Percentiles rank a stretch among this genome's conserved stretches.
Conservation (phyloP, 2,113 vertebrate genomes). For the Athene noctua region DNA sequence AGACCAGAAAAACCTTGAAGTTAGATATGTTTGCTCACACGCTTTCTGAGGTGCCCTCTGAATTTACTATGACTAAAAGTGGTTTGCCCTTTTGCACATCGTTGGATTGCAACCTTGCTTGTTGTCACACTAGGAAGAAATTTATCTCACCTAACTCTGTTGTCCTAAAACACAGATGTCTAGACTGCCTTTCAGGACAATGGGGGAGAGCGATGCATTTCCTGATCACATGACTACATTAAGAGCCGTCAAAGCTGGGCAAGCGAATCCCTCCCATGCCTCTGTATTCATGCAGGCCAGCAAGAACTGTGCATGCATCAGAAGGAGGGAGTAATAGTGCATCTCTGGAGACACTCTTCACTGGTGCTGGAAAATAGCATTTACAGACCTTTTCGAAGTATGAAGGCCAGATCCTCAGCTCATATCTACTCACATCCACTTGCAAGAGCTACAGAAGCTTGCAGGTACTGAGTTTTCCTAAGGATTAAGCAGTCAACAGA, state of each 20-base stretch:
- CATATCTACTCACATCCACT: neutral
- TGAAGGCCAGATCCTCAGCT: neutral
- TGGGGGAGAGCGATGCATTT: neutral
- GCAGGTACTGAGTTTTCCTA: neutral
- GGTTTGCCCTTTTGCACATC: neutral
- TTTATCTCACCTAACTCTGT: neutral
- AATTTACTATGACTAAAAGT: neutral
- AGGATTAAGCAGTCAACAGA: neutral
- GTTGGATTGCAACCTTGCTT: neutral
- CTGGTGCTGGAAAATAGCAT: neutral
- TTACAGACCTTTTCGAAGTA: neutral
- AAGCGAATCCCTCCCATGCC: neutral
- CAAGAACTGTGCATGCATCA: neutral
- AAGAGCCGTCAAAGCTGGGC: neutral
- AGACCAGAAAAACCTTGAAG: neutral
- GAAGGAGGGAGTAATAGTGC: neutral
- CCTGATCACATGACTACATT: neutral
- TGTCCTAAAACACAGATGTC: neutral
- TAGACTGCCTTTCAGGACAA: neutral
- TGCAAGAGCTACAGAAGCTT: neutral
- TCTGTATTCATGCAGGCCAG: neutral
- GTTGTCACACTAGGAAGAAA: neutral
- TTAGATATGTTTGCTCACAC: neutral
- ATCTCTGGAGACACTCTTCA: neutral
- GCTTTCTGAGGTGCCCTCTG: neutral